These are phyloP conservation scores for Anguilla megastoma DNA, from an alignment of 2,797 vertebrate genomes.

Conservation along the genomic window DNA sequence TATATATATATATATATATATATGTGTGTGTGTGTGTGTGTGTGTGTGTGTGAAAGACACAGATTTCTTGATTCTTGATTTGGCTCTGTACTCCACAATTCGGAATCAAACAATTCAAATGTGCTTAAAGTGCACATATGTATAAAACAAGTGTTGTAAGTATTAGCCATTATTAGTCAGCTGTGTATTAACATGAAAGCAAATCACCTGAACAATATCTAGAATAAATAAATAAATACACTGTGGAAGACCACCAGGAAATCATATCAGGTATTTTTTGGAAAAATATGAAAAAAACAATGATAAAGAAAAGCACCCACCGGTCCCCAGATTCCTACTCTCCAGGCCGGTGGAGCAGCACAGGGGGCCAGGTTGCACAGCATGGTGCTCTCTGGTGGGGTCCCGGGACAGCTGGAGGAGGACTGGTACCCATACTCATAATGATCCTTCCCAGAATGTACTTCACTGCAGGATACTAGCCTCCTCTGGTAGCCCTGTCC, in stretches of 20 bases:
- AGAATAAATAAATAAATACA: neutral
- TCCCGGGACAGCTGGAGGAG: constrained; percentile 81
- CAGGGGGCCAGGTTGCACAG: constrained; percentile 81
- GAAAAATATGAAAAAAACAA: neutral
- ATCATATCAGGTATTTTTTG: neutral
- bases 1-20: neutral
- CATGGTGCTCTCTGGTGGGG: constrained; percentile 82
- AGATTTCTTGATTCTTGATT: too few species aligned
- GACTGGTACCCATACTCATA: constrained; percentile 92
- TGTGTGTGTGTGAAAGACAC: neutral
- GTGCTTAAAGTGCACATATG: too few species aligned
- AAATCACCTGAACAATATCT: neutral
- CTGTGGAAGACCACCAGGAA: neutral
- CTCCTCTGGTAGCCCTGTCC: constrained; percentile 90
- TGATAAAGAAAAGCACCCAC: constrained; percentile 69
- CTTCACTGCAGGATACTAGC: constrained; percentile 92
- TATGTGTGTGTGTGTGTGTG: neutral
- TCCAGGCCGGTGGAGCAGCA: constrained; percentile 77
- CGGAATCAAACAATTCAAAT: too few species aligned
- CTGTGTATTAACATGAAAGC: neutral
- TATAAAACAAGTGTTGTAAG: too few species aligned
- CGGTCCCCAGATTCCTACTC: constrained; percentile 88
- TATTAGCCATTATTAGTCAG: neutral
- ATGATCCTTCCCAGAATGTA: constrained; percentile 87
- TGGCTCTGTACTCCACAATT: too few species aligned